Evolutionary conservation across 2,113 vertebrate genomes (phyloP).

Genomic region (Passer domesticus): DNA sequence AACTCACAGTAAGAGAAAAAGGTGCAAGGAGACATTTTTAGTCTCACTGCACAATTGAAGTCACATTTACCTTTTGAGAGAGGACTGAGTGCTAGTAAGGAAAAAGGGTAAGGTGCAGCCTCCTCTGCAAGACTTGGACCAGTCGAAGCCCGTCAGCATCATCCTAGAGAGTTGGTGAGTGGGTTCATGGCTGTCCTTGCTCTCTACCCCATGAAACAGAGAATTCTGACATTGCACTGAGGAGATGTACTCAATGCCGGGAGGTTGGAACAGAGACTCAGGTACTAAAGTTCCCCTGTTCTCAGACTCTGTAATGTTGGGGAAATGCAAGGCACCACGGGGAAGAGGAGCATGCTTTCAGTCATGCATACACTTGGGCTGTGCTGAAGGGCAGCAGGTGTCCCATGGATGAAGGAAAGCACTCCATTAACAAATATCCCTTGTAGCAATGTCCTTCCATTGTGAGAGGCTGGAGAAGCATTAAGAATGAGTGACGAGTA

Average conservation of each 20-base stretch:
- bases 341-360: not conserved
- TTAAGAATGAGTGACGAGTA: not conserved
- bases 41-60: not conserved
- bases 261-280: not conserved
- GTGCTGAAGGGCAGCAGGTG: not conserved
- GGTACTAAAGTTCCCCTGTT: not conserved
- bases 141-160: not conserved
- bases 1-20: not conserved
- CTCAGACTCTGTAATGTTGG: not conserved
- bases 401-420: not conserved
- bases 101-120: not conserved
- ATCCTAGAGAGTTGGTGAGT: not conserved
- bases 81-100: not conserved
- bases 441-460: not conserved
- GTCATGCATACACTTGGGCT: not conserved
- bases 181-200: not conserved
- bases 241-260: not conserved
- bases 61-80: not conserved
- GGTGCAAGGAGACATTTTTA: not conserved
- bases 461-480: not conserved
- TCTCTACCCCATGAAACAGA: not conserved
- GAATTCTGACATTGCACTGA: not conserved
- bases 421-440: not conserved
- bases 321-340: not conserved
- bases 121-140: not conserved